Conservation (phyloP, 2,113 vertebrate species). For the Zosterops hypoxanthus region DNA sequence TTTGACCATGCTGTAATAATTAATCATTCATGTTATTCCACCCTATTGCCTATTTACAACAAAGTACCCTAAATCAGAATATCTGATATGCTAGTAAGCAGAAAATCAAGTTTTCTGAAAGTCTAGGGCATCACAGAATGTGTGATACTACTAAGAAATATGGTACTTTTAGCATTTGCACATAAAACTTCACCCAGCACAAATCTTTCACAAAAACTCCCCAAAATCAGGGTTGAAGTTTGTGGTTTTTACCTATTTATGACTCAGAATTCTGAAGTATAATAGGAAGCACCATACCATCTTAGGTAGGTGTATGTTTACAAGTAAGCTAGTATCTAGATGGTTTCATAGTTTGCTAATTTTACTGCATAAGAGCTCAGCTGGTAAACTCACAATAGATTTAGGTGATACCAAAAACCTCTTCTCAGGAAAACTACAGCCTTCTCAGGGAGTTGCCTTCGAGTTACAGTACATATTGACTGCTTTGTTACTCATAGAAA, state of each 20-base stretch:
- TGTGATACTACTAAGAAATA: not conserved
- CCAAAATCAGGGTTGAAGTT: not conserved
- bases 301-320: not conserved
- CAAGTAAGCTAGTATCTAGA: not conserved
- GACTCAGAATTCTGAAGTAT: not conserved
- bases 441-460: not conserved
- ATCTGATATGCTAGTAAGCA: not conserved
- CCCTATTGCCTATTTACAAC: not conserved
- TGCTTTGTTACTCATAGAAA: not conserved
- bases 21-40: not conserved
- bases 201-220: not conserved
- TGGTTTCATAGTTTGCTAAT: not conserved
- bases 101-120: not conserved
- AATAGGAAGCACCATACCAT: not conserved
- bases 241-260: not conserved
- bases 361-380: not conserved
- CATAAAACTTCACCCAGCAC: not conserved
- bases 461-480: not conserved
- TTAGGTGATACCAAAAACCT: not conserved
- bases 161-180: not conserved
- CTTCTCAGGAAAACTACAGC: not conserved
- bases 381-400: not conserved
- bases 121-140: not conserved
- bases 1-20: not conserved
- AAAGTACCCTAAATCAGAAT: not conserved